A percentile compares a stretch with the other conserved stretches of the same genome.
Conservation (phyloP, 2,797 vertebrate species). For the Typhlichthys eigenmanni region DNA sequence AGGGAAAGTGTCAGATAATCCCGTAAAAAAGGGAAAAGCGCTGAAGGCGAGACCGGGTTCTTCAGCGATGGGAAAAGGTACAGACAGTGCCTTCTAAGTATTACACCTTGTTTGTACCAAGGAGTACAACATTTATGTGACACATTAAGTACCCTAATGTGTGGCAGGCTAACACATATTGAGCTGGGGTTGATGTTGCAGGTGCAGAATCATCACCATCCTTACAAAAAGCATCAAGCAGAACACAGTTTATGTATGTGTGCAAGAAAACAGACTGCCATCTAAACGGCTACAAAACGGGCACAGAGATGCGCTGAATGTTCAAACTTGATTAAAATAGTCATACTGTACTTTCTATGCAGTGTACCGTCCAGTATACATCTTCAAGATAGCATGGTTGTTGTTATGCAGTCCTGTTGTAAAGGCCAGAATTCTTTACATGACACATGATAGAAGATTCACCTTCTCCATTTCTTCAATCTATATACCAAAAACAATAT, state of each 20-base stretch:
- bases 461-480: not conserved
- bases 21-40: not conserved
- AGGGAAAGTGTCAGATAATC: not conserved
- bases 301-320: too few species aligned
- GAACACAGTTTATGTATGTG: slow-evolving; percentile 9
- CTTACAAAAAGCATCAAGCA: not conserved
- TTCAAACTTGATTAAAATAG: too few species aligned
- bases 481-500: too few species aligned
- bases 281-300: too few species aligned
- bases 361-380: not conserved
- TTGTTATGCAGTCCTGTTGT: not conserved
- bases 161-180: slow-evolving; percentile 2
- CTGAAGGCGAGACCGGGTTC: not conserved
- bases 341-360: too few species aligned
- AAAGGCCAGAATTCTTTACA: slow-evolving; percentile 5
- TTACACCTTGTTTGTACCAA: slow-evolving; percentile 19
- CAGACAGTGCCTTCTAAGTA: slow-evolving; percentile 2
- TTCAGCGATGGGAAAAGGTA: not conserved
- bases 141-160: not conserved
- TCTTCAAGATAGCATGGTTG: slow-evolving; percentile 10
- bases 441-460: slow-evolving; percentile 1
- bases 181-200: not conserved
- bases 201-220: slow-evolving; percentile 10
- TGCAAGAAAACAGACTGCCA: not conserved
- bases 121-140: not conserved